These are phyloP conservation scores for Tromatobia lineatoria DNA, from an alignment of 2,888 invertebrate species.

Conservation along the genomic window DNA sequence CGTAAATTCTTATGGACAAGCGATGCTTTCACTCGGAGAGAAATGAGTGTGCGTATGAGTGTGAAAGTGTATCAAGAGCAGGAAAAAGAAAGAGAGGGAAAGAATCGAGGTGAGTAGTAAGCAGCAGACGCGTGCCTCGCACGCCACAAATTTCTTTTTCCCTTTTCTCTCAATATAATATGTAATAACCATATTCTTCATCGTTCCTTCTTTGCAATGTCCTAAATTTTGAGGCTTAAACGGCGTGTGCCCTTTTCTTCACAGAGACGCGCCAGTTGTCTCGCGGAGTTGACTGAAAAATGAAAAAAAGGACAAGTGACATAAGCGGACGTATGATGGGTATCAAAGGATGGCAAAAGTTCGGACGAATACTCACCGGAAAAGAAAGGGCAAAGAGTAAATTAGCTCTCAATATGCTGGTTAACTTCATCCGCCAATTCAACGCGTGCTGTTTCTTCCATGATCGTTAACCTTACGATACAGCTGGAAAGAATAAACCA, in stretches of 20 bases:
- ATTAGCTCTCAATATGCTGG: constrained; percentile 27
- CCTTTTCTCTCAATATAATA: constrained; percentile 21
- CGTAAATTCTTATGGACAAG: constrained; percentile 16
- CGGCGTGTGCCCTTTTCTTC: constrained; percentile 48
- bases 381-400: neutral
- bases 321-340: neutral
- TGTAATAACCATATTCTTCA: constrained; percentile 20
- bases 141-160: constrained; percentile 47
- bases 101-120: constrained; percentile 37
- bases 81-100: constrained; percentile 17
- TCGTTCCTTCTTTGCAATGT: constrained; percentile 39
- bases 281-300: constrained; percentile 6
- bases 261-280: constrained; percentile 58
- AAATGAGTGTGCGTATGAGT: neutral
- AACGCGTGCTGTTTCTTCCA: neutral
- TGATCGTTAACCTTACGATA: constrained; percentile 29
- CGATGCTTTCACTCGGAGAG: constrained; percentile 35
- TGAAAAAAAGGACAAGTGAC: constrained; percentile 5
- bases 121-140: constrained; percentile 61
- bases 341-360: neutral
- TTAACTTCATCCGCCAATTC: constrained; percentile 26
- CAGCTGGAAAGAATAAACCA: constrained; percentile 40
- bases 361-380: neutral
- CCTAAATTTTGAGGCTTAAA: constrained; percentile 31
- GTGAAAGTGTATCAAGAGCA: constrained; percentile 11